Evolutionary conservation across 1,140 invertebrate genomes (phyloP).

Genomic region (Formica exsecta): DNA sequence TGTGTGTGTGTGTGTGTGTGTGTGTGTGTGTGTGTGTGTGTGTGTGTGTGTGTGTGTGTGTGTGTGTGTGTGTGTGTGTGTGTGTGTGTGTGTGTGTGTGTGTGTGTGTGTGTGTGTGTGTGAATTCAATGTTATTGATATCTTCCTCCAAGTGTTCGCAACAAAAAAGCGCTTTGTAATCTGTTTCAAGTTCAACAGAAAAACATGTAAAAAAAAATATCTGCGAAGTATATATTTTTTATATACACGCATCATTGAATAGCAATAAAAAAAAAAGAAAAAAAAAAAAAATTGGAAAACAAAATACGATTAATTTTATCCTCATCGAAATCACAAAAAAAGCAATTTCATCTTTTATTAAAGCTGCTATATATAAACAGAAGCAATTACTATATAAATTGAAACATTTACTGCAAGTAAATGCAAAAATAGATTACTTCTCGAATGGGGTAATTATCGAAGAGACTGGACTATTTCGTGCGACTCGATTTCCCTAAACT

Average conservation of each 20-base stretch:
- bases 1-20: no score
- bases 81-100: no score
- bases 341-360: background rate
- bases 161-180: background rate
- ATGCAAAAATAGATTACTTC: slow-evolving; percentile 4
- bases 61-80: no score
- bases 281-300: background rate
- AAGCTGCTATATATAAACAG: background rate
- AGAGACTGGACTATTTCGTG: background rate
- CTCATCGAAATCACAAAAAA: background rate
- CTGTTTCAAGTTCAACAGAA: background rate
- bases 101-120: no score
- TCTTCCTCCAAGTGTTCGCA: background rate
- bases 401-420: background rate
- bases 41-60: no score
- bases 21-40: no score
- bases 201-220: background rate
- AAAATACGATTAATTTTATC: background rate
- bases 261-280: background rate
- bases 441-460: background rate
- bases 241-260: background rate
- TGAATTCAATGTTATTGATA: background rate
- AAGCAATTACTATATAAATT: slow-evolving; percentile 24
- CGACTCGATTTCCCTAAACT: slow-evolving; percentile 42
- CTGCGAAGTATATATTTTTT: background rate